phyloP scores from a whole-genome alignment of 1,140 invertebrate genomes.

The Lordiphosa clarofinis region DNA sequence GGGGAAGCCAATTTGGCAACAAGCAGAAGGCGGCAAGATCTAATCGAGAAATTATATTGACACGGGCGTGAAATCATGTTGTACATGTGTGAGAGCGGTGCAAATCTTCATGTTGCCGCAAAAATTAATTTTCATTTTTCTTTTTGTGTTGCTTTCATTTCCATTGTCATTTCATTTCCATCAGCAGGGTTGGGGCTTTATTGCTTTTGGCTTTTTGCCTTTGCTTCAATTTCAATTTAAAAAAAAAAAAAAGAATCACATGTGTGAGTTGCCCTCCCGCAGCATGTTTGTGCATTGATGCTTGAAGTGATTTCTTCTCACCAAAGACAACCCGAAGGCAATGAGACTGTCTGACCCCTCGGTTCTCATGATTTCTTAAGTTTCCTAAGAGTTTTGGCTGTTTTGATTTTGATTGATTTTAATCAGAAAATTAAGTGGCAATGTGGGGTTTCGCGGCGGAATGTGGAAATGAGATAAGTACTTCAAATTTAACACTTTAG shows the following conservation, averaged over 20 bases:
- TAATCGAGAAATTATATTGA: conserved; percentile 69
- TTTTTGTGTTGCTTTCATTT: conserved; percentile 32
- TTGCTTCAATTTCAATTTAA: conserved; percentile 59
- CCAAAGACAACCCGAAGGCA: conserved; percentile 8
- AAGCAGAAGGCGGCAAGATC: conserved; percentile 29
- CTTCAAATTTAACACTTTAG: no score
- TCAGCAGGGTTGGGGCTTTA: conserved; percentile 16
- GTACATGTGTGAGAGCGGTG: conserved; percentile 4
- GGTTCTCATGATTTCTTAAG: conserved; percentile 32
- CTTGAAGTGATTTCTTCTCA: conserved; percentile 18
- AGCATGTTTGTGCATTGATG: conserved; percentile 6
- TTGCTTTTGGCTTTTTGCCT: conserved; percentile 32
- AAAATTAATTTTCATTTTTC: conserved; percentile 71
- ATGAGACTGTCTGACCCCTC: not conserved
- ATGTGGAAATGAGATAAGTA: no score
- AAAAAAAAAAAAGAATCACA: conserved; percentile 27
- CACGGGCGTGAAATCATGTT: conserved; percentile 46
- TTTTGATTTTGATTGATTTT: no score
- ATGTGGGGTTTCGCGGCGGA: no score
- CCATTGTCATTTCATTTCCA: conserved; percentile 30
- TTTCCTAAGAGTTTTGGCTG: conserved; percentile 23
- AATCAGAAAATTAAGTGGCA: no score
- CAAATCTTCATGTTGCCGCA: conserved; percentile 32
- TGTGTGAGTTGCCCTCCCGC: not conserved
- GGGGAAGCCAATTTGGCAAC: conserved; percentile 37